Conservation (phyloP, 1,140 invertebrate species). For the Hyles vespertilio region DNA sequence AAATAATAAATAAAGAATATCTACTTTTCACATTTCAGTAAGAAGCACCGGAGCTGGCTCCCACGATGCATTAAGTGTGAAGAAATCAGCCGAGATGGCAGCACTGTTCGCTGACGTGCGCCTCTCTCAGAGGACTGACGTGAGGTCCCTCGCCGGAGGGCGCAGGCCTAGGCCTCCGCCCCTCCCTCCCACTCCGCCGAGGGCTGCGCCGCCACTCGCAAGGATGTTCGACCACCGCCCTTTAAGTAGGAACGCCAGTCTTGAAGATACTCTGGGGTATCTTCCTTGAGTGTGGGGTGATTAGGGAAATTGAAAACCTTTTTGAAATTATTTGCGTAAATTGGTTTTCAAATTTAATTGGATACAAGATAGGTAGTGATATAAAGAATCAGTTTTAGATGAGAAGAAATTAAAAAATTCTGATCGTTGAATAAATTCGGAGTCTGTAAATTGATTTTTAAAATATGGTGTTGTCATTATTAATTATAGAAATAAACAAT, state of each 20-base stretch:
- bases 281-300: constrained; percentile 36
- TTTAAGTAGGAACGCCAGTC: constrained; percentile 54
- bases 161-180: constrained; percentile 18
- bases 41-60: constrained; percentile 78
- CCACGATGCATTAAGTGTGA: constrained; percentile 87
- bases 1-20: background rate
- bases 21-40: constrained; percentile 44
- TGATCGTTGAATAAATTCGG: too few species aligned
- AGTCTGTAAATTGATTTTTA: too few species aligned
- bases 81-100: constrained; percentile 92
- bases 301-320: too few species aligned
- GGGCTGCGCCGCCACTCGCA: constrained; percentile 30
- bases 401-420: too few species aligned
- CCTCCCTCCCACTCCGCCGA: constrained; percentile 17
- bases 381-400: too few species aligned
- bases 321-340: too few species aligned
- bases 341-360: too few species aligned
- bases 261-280: constrained; percentile 69
- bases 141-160: constrained; percentile 50
- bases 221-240: constrained; percentile 55
- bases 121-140: constrained; percentile 74
- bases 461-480: too few species aligned
- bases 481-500: too few species aligned
- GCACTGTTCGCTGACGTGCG: constrained; percentile 87
- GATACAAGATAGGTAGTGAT: too few species aligned